Conservation (phyloP, 2,888 invertebrate genomes). For the Epiblema foenella region DNA sequence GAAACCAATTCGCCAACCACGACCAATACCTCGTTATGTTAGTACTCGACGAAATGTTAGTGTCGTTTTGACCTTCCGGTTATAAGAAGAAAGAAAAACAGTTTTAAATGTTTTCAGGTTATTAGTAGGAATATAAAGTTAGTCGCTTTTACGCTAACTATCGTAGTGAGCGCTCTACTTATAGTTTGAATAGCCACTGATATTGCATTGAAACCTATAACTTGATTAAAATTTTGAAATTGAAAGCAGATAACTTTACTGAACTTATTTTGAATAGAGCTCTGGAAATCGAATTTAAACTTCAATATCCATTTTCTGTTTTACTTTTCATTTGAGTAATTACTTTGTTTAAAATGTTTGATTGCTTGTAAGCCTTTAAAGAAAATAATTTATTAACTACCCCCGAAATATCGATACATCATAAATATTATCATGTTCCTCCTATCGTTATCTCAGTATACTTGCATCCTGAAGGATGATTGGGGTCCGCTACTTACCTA, state of each 20-base stretch:
- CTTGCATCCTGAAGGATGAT: too few relatives aligned
- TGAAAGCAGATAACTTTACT: constrained; percentile 25
- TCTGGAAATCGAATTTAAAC: constrained; percentile 34
- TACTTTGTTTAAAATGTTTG: constrained; percentile 30
- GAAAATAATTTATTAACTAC: not conserved
- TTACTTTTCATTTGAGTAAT: constrained; percentile 35
- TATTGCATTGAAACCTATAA: constrained; percentile 12
- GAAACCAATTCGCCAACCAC: too few relatives aligned
- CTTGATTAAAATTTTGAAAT: constrained; percentile 25
- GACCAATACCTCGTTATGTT: too few relatives aligned
- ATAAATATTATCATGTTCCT: too few relatives aligned
- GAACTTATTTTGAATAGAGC: constrained; percentile 32
- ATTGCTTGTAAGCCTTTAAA: constrained; percentile 26
- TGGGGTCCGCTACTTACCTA: too few relatives aligned
- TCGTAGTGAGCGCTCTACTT: too few relatives aligned
- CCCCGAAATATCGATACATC: too few relatives aligned
- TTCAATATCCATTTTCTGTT: constrained; percentile 35
- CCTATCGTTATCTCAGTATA: too few relatives aligned
- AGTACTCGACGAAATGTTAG: too few relatives aligned
- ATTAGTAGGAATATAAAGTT: not conserved
- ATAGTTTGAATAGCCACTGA: not conserved
- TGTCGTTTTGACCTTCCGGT: too few relatives aligned
- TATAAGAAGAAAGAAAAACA: too few relatives aligned
- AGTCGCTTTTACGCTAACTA: too few relatives aligned
- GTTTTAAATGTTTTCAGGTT: not conserved